Conservation (phyloP, 2,113 vertebrate species). For the Chaetorhynchus papuensis region DNA sequence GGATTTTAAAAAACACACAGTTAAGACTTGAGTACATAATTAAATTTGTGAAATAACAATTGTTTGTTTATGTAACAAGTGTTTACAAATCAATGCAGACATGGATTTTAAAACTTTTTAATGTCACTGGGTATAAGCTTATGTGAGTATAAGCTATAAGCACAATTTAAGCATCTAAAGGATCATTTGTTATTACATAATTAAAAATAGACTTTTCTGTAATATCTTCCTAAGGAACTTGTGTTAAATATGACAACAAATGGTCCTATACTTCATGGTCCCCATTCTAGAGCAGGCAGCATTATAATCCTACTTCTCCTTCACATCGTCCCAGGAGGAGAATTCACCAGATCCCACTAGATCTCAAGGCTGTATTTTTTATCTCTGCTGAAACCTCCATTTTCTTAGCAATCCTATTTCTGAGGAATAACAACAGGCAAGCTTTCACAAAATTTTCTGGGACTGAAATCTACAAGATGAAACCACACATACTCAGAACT, state of each 20-base stretch:
- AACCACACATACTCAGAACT: not conserved
- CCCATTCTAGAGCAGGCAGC: not conserved
- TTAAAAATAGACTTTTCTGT: not conserved
- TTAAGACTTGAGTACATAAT: not conserved
- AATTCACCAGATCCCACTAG: not conserved
- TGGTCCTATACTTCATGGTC: rapidly evolving
- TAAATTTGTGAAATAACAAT: not conserved
- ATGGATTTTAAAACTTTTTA: not conserved
- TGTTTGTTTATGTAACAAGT: not conserved
- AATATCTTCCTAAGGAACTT: not conserved
- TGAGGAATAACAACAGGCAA: not conserved
- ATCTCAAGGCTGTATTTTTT: not conserved
- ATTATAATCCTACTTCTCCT: not conserved
- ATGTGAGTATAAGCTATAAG: not conserved
- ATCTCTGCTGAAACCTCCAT: not conserved
- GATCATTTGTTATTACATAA: not conserved
- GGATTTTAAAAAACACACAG: not conserved
- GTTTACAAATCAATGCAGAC: not conserved
- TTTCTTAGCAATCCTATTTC: not conserved
- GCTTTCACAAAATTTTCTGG: not conserved
- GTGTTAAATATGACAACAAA: not conserved
- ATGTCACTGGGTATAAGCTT: not conserved
- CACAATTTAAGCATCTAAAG: not conserved
- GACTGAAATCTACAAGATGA: not conserved
- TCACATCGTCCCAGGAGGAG: not conserved